phyloP scores from a whole-genome alignment of 2,113 vertebrate genomes.

The Dinomys branickii region DNA sequence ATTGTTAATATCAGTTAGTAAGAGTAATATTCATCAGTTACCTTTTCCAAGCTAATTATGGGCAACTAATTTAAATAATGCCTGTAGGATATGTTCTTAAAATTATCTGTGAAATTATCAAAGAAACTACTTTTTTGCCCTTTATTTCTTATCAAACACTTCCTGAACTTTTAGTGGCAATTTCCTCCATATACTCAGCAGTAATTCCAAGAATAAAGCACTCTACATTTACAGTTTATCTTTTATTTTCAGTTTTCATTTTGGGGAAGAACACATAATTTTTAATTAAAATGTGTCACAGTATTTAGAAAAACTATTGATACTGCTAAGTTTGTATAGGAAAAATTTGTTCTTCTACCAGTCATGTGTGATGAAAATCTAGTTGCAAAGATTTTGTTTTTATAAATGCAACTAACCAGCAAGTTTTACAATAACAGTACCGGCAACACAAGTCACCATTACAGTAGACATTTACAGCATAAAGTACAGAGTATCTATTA shows the following conservation, averaged over 20 bases:
- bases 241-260: slow-evolving; percentile 72
- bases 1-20: slow-evolving; percentile 72
- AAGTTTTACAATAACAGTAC: slow-evolving; percentile 66
- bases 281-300: slow-evolving; percentile 70
- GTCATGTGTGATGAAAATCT: slow-evolving; percentile 64
- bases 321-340: slow-evolving; percentile 59
- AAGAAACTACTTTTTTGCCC: slow-evolving; percentile 76
- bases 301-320: slow-evolving; percentile 74
- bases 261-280: not conserved
- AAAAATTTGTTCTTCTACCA: slow-evolving; percentile 76
- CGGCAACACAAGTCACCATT: slow-evolving; percentile 68
- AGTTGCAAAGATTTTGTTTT: slow-evolving; percentile 66
- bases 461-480: slow-evolving; percentile 73
- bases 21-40: slow-evolving; percentile 60
- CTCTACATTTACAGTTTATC: not conserved
- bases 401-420: slow-evolving; percentile 56
- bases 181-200: slow-evolving; percentile 71
- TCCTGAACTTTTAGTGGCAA: slow-evolving; percentile 71
- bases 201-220: slow-evolving; percentile 68
- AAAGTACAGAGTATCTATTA: slow-evolving; percentile 64
- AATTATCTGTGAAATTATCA: slow-evolving; percentile 75
- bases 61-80: slow-evolving; percentile 69
- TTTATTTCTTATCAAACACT: slow-evolving; percentile 77
- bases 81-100: slow-evolving; percentile 66
- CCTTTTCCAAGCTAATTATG: slow-evolving; percentile 64